Evolutionary conservation across 2,113 vertebrate genomes (phyloP).

Genomic region (Naja naja): DNA sequence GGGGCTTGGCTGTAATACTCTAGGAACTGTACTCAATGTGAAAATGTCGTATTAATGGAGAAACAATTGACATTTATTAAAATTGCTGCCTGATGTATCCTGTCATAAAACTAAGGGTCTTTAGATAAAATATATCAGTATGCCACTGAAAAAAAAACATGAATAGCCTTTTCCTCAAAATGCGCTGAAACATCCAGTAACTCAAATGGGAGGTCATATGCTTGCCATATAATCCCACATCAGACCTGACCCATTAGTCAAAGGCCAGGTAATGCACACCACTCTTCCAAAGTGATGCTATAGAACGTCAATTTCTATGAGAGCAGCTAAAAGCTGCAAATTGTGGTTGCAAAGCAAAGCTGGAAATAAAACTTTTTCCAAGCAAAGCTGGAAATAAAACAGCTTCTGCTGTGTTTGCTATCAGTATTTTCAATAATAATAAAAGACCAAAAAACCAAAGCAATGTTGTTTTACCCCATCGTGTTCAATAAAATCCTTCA

Average conservation of each 20-base stretch:
- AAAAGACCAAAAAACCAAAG: neutral
- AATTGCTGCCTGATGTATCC: constrained; percentile 12
- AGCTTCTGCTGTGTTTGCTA: neutral
- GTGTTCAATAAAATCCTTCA: neutral
- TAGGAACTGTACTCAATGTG: neutral
- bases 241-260: neutral
- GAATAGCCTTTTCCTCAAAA: neutral
- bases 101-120: constrained; percentile 2
- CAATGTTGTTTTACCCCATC: neutral
- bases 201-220: neutral
- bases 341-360: neutral
- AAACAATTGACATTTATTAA: constrained; percentile 11
- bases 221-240: neutral
- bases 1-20: neutral
- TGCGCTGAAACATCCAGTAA: neutral
- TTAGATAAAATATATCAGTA: neutral
- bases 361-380: no score
- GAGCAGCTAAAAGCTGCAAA: neutral
- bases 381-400: neutral
- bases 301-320: neutral
- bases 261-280: neutral
- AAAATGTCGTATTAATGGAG: constrained; percentile 14
- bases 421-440: neutral
- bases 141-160: neutral
- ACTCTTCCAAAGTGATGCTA: neutral